Evolutionary conservation across 1,140 invertebrate species (phyloP), one percentile per base, ranked within the genome.

Genomic region (Drosophila navojoa): DNA sequence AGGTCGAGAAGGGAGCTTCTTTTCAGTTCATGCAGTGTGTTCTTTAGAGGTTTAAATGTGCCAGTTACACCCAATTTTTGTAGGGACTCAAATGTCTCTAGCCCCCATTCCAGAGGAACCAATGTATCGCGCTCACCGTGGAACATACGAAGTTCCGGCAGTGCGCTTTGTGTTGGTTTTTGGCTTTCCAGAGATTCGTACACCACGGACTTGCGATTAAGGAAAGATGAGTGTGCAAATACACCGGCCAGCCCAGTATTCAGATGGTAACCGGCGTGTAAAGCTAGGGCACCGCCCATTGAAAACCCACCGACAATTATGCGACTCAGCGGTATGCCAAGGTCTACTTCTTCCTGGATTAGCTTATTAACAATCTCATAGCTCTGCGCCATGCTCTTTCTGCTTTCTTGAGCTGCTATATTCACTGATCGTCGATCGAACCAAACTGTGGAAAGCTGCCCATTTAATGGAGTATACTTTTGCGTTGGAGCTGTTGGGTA

Each of bases 241-340:
- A 94, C 94, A 40, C 95, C 96, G 44, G 94, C 96, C 35, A 96
- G 35, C 38, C 94, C 92, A 15, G 92, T 93, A 35, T 93, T 92
- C 72, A 94, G 94, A 84, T 94, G 93, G 67, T 94, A 96, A 3
- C 93, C 95, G 19, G 94, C 90, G 73, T 97, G 95, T 9, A 96
- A 79, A 1, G 96, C 93, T 67, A 96, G 81, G 1, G 94, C 94
- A 13, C 96, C 96, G 32, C 96, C 96, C 95, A 96, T 96, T 38
- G 96, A 96, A 87, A 96, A 96, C 6, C 96, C 96, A 90, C 95
- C 95, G 54, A 96, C 91, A 64, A 96, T 92, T 71, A 96, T 96
- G 84, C 94, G 93, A 62, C 94, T 93, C 11, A 92, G 79, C 1
- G 95, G 94, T 75, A 96, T 95, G 4, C 95, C 95, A 62, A 77